phyloP scores from a whole-genome alignment of 2,113 vertebrate genomes.

The Apodemus sylvaticus region DNA sequence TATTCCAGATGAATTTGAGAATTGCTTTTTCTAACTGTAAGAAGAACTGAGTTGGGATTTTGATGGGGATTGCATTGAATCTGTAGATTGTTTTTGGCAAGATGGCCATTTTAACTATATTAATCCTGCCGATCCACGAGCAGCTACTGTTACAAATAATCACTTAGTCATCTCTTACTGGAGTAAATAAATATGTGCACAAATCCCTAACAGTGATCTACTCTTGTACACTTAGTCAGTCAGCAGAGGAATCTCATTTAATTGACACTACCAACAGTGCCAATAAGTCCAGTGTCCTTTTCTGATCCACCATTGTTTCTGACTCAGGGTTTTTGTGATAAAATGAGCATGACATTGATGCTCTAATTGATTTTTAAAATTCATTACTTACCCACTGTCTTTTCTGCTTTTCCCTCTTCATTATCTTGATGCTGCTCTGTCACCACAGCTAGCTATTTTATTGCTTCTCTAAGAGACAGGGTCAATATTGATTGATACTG shows the following conservation, averaged over 20 bases:
- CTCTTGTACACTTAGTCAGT: constrained; percentile 83
- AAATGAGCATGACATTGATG: constrained; percentile 88
- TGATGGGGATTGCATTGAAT: too few species aligned
- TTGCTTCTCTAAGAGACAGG: constrained; percentile 82
- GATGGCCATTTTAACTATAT: too few species aligned
- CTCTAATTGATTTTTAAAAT: constrained; percentile 85
- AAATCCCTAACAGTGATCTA: constrained; percentile 74
- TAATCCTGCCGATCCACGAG: too few species aligned
- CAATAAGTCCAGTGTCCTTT: constrained; percentile 81
- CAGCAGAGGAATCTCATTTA: constrained; percentile 87
- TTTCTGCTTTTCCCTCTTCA: constrained; percentile 83
- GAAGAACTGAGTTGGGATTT: too few species aligned
- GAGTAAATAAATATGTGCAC: not conserved
- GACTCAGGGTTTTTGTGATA: constrained; percentile 85
- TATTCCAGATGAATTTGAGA: too few species aligned
- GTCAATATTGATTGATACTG: constrained; percentile 86
- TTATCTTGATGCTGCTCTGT: constrained; percentile 82
- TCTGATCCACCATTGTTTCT: constrained; percentile 89
- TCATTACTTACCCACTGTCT: constrained; percentile 80
- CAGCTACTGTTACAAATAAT: not conserved
- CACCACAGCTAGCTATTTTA: constrained; percentile 83
- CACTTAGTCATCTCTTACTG: not conserved
- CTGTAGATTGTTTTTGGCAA: too few species aligned
- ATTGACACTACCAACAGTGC: constrained; percentile 90
- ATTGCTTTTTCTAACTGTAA: too few species aligned